Conservation (phyloP, 2,113 vertebrate species). For the Aptenodytes patagonicus region DNA sequence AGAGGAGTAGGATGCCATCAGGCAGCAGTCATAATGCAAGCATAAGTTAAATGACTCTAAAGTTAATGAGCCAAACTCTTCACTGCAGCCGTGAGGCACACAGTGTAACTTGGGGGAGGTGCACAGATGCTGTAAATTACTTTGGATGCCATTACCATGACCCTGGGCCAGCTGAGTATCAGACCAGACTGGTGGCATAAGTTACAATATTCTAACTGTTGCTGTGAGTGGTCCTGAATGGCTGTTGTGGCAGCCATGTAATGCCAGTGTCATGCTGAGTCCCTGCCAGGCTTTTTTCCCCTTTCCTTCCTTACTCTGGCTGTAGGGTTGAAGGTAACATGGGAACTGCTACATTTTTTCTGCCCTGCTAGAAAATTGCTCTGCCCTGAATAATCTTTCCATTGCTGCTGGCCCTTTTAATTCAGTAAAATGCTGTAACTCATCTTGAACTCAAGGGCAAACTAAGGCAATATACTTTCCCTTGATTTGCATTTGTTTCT, state of each 20-base stretch:
- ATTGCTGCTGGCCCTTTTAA: neutral
- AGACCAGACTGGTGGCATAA: neutral
- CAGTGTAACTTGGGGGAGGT: neutral
- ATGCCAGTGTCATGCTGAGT: neutral
- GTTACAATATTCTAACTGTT: neutral
- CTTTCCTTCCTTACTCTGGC: neutral
- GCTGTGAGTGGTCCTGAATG: neutral
- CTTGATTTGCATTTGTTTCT: neutral
- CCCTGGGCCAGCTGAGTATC: neutral
- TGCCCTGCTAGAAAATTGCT: neutral
- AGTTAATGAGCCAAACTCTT: conserved; percentile 40
- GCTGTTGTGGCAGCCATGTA: neutral
- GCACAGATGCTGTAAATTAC: conserved; percentile 36
- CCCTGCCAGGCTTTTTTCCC: neutral
- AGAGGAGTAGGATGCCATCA: neutral
- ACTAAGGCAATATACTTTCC: neutral
- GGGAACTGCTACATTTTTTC: neutral
- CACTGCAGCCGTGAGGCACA: neutral
- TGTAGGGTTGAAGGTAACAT: neutral
- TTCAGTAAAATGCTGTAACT: neutral
- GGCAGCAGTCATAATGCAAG: conserved; percentile 23
- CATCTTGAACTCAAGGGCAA: neutral
- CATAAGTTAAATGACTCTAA: conserved; percentile 37
- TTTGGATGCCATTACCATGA: neutral
- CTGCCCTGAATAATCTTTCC: neutral